Percentiles rank a stretch among this genome's conserved stretches.
phyloP scores from a whole-genome alignment of 1,140 invertebrate species.

The Leptinotarsa defecta region DNA sequence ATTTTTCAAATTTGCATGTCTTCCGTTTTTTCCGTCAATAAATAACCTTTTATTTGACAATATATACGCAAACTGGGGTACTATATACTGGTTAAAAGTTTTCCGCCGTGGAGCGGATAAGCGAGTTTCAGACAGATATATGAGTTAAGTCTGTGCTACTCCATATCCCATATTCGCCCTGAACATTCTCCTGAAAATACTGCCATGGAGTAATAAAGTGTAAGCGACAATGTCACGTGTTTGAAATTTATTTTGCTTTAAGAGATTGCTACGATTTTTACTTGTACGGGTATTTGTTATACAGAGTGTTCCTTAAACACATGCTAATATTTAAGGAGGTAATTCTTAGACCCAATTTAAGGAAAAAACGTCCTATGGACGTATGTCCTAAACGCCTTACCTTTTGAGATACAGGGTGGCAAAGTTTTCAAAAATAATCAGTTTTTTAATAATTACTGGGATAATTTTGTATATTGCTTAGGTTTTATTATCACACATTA shows the following conservation, averaged over 20 bases:
- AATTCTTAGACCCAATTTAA: no score
- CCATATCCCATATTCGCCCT: constrained; percentile 38
- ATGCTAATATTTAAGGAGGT: no score
- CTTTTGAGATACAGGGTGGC: no score
- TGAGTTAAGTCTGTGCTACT: constrained; percentile 40
- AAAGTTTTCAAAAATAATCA: no score
- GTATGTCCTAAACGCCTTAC: no score
- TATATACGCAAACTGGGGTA: constrained; percentile 41
- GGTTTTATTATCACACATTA: no score
- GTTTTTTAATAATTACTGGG: no score
- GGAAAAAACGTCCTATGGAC: no score
- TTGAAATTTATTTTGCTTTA: constrained; percentile 34
- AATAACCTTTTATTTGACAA: constrained; percentile 40
- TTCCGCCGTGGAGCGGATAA: constrained; percentile 36
- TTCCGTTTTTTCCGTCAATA: constrained; percentile 34
- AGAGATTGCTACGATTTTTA: constrained; percentile 17
- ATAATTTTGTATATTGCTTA: no score
- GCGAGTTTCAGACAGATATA: constrained; percentile 42
- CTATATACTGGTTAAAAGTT: constrained; percentile 42
- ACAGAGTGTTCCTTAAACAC: no score
- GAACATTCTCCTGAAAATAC: constrained; percentile 37
- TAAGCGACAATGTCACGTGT: constrained; percentile 39
- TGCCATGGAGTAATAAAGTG: constrained; percentile 39
- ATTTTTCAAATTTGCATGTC: constrained; percentile 29
- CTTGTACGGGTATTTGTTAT: no score